Base-by-base conservation (phyloP, 2,113 vertebrate species). In the Acinonyx jubatus region DNA sequence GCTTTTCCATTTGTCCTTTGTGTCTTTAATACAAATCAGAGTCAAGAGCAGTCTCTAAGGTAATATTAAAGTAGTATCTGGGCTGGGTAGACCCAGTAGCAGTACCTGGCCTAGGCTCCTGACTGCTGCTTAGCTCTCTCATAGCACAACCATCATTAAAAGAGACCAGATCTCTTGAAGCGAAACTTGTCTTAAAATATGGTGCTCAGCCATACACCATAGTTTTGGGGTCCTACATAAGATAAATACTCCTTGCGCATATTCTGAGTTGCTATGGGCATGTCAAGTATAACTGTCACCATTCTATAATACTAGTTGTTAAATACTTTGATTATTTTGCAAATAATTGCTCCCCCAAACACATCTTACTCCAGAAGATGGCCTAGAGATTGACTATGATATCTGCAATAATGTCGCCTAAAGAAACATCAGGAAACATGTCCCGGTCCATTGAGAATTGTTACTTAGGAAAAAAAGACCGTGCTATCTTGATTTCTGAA, bases 391-490 rank as follows among this genome's bases (percentile, higher is more conserved):
- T 33, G 29, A 55, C 57, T 78, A 13, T 41, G 14, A 19, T 21
- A 78, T 90, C 36, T 83, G 65, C 31, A 96, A 52, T 80, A 88
- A 78, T 25, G 13, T 38, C 52, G 65, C 65, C 76, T 93, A 25
- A 74, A 94, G 63, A 25, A 96, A 93, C 74, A 76, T 29, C 45
- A 48, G 41, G 27, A 48, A 78, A 78, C 74, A 27, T 65, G 25
- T 91, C 25, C 27, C 33, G 18, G 50, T 69, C 68, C 68, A 81
- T 0, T 38, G 48, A 96, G 83, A 95, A 94, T 33, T 79, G n/a
- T 92, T 88, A 52, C 69, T 88, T 88, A 92, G 74, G 7, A 94
- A 94, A 79, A 55, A 71, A 91, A 95, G 73, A 90, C 21, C 10
- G 27, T 65, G 38, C 91, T 74, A 63, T 45, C 66, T 80, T 92